Evolutionary conservation across 2,797 vertebrate genomes (phyloP).

Genomic region (Fratercula arctica): DNA sequence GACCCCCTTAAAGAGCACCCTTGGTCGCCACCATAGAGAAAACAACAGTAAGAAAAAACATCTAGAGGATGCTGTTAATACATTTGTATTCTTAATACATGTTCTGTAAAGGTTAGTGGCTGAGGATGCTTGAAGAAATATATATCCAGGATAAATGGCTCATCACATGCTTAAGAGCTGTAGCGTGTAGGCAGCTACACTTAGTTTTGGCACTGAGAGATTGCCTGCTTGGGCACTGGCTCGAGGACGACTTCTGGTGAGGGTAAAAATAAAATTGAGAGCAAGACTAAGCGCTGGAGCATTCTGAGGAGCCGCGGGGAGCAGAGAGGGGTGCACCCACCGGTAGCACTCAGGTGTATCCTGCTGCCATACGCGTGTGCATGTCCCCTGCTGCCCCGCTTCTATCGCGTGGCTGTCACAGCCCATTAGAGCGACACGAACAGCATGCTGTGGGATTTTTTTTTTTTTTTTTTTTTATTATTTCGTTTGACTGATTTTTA

Average conservation of each 20-base stretch:
- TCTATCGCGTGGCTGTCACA: slow-evolving; percentile 26
- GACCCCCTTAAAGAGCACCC: not conserved
- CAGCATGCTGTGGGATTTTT: not conserved
- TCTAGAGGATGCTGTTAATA: not conserved
- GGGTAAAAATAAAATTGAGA: not conserved
- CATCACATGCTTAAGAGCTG: not conserved
- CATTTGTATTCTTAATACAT: not conserved
- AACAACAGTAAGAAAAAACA: not conserved
- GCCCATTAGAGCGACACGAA: slow-evolving; percentile 28
- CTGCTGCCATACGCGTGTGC: accelerated
- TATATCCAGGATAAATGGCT: not conserved
- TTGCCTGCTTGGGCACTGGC: not conserved
- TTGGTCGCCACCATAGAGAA: not conserved
- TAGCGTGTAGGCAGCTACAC: not conserved
- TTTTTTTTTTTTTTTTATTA: not conserved
- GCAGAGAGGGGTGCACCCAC: not conserved
- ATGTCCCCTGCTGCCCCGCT: not conserved
- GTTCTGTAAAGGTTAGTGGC: not conserved
- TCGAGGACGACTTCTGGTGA: not conserved
- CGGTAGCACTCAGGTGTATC: not conserved
- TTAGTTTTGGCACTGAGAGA: not conserved
- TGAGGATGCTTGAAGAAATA: not conserved
- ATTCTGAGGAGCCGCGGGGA: not conserved
- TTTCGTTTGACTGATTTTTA: slow-evolving; percentile 39
- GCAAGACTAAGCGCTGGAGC: not conserved